phyloP scores from a whole-genome alignment of 1,140 invertebrate genomes.

The Drosophila sp. region DNA sequence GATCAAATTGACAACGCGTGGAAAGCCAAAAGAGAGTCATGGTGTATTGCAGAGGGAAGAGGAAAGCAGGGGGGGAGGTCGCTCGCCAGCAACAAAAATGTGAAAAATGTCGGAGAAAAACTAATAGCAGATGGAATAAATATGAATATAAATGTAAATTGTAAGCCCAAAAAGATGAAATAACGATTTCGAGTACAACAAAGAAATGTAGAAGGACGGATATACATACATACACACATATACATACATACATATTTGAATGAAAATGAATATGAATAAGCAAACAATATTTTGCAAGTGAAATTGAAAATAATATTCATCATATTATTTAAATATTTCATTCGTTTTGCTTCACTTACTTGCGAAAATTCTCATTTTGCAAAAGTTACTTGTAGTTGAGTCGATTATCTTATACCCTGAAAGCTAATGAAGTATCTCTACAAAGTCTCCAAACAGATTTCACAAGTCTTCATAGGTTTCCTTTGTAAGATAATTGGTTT shows the following conservation, averaged over 20 bases:
- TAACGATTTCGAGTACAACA: slow-evolving; percentile 2
- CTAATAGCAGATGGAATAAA: slow-evolving; percentile 43
- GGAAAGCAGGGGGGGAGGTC: background rate
- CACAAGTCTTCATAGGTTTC: background rate
- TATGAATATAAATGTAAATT: slow-evolving; percentile 6
- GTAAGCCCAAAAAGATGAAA: slow-evolving; percentile 8
- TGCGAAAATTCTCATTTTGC: background rate
- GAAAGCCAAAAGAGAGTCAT: background rate
- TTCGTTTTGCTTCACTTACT: background rate
- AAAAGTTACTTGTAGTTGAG: background rate
- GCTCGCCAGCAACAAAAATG: slow-evolving; percentile 9
- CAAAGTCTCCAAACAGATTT: background rate
- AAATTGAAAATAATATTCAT: slow-evolving; percentile 3
- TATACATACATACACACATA: background rate
- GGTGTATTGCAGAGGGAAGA: background rate
- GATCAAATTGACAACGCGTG: slow-evolving; percentile 65
- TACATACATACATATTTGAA: background rate
- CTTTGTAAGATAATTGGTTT: too few species aligned
- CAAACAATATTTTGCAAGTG: slow-evolving; percentile 1
- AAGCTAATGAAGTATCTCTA: background rate
- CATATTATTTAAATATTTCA: slow-evolving; percentile 5
- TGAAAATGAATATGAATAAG: slow-evolving; percentile 9
- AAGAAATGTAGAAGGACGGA: background rate
- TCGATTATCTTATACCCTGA: background rate
- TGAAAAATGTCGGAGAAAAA: slow-evolving; percentile 39